A percentile compares a stretch with the other conserved stretches of the same genome.
Conservation (phyloP, 2,797 vertebrate genomes). For the Takifugu rubripes region DNA sequence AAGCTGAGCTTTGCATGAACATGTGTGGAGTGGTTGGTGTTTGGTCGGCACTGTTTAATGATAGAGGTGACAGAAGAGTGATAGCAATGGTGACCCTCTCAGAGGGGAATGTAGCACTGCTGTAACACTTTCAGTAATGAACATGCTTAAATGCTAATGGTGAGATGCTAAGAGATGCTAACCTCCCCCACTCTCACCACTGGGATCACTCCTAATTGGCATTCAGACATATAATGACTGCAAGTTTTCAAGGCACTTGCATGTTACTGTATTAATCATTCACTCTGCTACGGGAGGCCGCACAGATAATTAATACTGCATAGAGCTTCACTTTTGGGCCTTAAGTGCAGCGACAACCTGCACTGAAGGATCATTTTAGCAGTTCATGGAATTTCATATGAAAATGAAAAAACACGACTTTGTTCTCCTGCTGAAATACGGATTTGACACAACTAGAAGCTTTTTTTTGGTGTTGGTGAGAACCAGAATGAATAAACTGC, state of each 20-base stretch:
- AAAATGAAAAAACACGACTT: background rate
- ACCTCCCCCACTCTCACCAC: constrained; percentile 38
- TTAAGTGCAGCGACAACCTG: background rate
- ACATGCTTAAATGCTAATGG: constrained; percentile 35
- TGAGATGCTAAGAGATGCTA: constrained; percentile 20
- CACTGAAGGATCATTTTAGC: background rate
- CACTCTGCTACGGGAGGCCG: background rate
- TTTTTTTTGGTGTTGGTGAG: constrained; percentile 8
- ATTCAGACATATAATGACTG: constrained; percentile 17
- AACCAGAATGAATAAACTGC: constrained; percentile 12
- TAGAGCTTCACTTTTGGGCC: background rate
- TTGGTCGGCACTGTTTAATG: constrained; percentile 24
- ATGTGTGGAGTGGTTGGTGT: constrained; percentile 13
- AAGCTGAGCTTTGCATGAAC: constrained; percentile 10
- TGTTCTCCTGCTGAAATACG: background rate
- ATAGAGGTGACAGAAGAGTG: constrained; percentile 18
- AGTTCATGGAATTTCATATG: constrained; percentile 4
- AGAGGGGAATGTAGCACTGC: constrained; percentile 14
- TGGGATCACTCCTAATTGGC: constrained; percentile 27
- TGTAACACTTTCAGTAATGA: constrained; percentile 46
- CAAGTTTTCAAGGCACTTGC: constrained; percentile 9
- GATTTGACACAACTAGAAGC: background rate
- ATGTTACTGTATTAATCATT: constrained; percentile 11
- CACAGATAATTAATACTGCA: constrained; percentile 7
- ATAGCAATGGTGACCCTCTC: constrained; percentile 29